Percentiles rank a stretch among this genome's conserved stretches.
Conservation (phyloP, 1,140 invertebrate species). For the Catajapyx aquilonaris region DNA sequence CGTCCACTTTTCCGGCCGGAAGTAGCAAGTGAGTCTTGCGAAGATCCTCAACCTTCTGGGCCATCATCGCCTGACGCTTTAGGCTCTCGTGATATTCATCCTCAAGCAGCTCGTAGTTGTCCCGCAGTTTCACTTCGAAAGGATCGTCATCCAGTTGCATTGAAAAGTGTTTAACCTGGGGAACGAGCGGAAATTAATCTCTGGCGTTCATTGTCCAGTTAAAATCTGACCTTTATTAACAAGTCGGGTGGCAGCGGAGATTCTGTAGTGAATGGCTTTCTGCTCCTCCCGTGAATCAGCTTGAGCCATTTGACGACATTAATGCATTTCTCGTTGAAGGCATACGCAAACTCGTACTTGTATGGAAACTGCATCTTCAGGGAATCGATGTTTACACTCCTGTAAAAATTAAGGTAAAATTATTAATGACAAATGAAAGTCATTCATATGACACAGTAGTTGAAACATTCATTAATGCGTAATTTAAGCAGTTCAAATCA, state of each 20-base stretch:
- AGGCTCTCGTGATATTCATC: constrained; percentile 92
- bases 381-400: constrained; percentile 39
- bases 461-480: too few relatives aligned
- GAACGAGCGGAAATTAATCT: constrained; percentile 6
- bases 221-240: constrained; percentile 48
- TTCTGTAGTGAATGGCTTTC: constrained; percentile 37
- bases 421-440: too few relatives aligned
- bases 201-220: constrained; percentile 2
- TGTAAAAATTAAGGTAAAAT: too few relatives aligned
- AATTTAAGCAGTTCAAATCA: too few relatives aligned
- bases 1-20: constrained; percentile 68
- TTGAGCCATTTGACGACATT: constrained; percentile 87
- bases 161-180: constrained; percentile 52
- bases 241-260: constrained; percentile 64
- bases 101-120: constrained; percentile 87
- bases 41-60: constrained; percentile 63
- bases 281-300: constrained; percentile 46
- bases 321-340: constrained; percentile 76
- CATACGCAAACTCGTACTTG: constrained; percentile 79
- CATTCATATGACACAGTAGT: too few relatives aligned
- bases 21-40: constrained; percentile 60
- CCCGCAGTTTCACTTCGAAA: constrained; percentile 86
- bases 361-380: constrained; percentile 70
- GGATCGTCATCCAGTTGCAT: constrained; percentile 93
- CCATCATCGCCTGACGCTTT: constrained; percentile 73